phyloP scores from a whole-genome alignment of 2,888 invertebrate species.

The Piscicola geometra region DNA sequence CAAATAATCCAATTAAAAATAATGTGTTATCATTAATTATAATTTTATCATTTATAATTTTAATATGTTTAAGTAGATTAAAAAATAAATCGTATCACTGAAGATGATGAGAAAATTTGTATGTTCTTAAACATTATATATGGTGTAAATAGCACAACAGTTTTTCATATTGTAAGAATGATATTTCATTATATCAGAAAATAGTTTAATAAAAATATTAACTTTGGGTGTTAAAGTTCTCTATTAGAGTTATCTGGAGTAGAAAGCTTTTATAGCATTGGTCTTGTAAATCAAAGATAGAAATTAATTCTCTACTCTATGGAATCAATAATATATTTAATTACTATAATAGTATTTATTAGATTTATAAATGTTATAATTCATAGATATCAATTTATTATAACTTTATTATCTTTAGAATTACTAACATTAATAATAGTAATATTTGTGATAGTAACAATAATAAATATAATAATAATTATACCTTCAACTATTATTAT shows the following conservation, averaged over 20 bases:
- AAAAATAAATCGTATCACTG: constrained; percentile 43
- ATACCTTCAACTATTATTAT: constrained; percentile 39
- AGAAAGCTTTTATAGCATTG: constrained; percentile 41
- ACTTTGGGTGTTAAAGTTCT: constrained; percentile 43
- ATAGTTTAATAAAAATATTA: constrained; percentile 43
- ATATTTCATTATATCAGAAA: constrained; percentile 37
- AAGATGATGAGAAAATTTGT: constrained; percentile 40
- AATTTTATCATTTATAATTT: not conserved
- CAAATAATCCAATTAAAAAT: not conserved
- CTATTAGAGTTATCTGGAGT: constrained; percentile 25
- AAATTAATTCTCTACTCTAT: constrained; percentile 36
- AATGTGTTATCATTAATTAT: not conserved
- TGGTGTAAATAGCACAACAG: constrained; percentile 42
- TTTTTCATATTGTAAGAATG: constrained; percentile 41
- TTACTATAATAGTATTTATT: constrained; percentile 10
- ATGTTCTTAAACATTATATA: constrained; percentile 34
- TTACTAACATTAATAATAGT: constrained; percentile 38
- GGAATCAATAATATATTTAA: constrained; percentile 34
- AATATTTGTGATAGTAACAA: constrained; percentile 33
- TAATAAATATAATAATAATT: not conserved
- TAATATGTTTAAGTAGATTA: constrained; percentile 41
- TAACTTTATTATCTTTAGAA: constrained; percentile 42
- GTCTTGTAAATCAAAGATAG: constrained; percentile 45
- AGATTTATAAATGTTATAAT: constrained; percentile 35
- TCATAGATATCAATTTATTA: constrained; percentile 43